Conservation (phyloP, 1,140 invertebrate genomes). For the Dreissena rostriformis region DNA sequence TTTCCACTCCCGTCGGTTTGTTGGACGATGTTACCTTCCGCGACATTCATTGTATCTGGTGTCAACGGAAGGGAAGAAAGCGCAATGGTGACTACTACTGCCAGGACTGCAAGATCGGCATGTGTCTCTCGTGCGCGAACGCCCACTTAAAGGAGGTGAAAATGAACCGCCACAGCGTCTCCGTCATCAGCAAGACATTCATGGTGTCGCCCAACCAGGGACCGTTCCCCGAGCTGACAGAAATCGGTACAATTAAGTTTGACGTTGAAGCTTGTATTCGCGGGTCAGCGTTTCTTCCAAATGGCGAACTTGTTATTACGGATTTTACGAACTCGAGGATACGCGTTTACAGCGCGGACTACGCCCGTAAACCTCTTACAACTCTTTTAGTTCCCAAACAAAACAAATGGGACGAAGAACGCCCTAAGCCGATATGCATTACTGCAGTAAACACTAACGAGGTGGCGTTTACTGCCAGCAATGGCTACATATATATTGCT, state of each 20-base stretch:
- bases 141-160: conserved; percentile 31
- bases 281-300: conserved; percentile 40
- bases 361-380: conserved; percentile 29
- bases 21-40: background rate
- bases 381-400: conserved; percentile 45
- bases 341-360: conserved; percentile 39
- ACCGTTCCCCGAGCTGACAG: conserved; percentile 45
- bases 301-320: conserved; percentile 46
- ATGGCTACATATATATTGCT: conserved; percentile 44
- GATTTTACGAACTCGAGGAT: conserved; percentile 49
- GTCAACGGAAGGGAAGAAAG: conserved; percentile 35
- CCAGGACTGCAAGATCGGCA: conserved; percentile 41
- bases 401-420: conserved; percentile 39
- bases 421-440: conserved; percentile 41
- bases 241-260: conserved; percentile 49
- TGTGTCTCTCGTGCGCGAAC: conserved; percentile 26
- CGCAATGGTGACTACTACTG: conserved; percentile 28
- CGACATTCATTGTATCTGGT: conserved; percentile 40
- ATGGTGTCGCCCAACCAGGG: conserved; percentile 39
- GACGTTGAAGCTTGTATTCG: conserved; percentile 39
- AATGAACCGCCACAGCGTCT: conserved; percentile 48
- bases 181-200: conserved; percentile 40
- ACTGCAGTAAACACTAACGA: background rate
- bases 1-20: background rate
- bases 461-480: conserved; percentile 39